A percentile compares a stretch with the other conserved stretches of the same genome.
These are phyloP conservation scores for Drosophila yakuba DNA, from an alignment of 1,140 invertebrate species.

Conservation along the genomic window DNA sequence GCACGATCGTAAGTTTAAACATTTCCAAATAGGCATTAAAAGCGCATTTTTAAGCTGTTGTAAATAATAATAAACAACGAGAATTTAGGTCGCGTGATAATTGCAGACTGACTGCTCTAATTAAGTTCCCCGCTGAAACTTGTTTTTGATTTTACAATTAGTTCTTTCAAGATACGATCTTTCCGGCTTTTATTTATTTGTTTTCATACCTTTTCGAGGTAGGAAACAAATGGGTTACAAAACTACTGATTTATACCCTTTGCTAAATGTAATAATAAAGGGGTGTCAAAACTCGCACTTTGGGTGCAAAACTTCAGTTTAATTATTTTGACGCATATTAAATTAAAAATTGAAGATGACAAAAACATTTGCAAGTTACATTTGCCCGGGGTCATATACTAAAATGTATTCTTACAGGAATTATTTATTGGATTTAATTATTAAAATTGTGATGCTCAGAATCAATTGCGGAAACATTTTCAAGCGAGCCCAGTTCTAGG, in stretches of 20 bases:
- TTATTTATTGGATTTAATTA: too few species aligned
- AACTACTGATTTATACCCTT: neutral
- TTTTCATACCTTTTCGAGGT: constrained; percentile 3
- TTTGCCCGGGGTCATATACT: neutral
- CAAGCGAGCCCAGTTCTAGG: too few species aligned
- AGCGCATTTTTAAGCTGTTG: constrained; percentile 21
- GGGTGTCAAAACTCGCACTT: neutral
- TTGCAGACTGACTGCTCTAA: constrained; percentile 19
- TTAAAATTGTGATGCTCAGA: neutral
- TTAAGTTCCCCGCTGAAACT: constrained; percentile 3
- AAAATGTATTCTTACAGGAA: neutral
- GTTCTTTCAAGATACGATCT: constrained; percentile 4
- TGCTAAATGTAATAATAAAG: neutral
- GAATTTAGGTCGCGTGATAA: constrained; percentile 33
- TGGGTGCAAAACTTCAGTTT: neutral
- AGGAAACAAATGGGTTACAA: constrained; percentile 3
- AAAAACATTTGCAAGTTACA: neutral
- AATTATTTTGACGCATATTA: neutral
- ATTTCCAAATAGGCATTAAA: constrained; percentile 34
- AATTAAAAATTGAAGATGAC: neutral
- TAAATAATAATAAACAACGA: constrained; percentile 34
- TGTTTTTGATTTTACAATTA: constrained; percentile 29
- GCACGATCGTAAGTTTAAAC: constrained; percentile 35
- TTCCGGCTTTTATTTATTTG: neutral
- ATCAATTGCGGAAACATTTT: neutral